Evolutionary conservation across 2,113 vertebrate genomes (phyloP).

Genomic region (Gulo gulo): DNA sequence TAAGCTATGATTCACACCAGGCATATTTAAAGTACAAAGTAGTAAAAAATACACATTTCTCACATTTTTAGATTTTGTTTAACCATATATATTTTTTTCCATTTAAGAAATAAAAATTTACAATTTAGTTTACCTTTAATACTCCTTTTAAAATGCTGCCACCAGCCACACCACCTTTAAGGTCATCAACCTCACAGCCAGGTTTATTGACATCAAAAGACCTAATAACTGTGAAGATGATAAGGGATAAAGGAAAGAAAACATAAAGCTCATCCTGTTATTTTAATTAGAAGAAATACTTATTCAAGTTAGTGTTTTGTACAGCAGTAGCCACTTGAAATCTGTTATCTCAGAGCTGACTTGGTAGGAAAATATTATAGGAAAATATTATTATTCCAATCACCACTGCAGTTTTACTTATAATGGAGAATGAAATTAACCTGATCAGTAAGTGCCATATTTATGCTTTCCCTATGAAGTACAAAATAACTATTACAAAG

Average conservation of each 20-base stretch:
- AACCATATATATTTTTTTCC: neutral
- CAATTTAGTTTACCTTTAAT: slow-evolving; percentile 85
- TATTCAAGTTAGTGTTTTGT: neutral
- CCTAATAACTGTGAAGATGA: slow-evolving; percentile 86
- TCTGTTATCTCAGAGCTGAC: neutral
- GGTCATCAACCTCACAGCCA: slow-evolving; percentile 93
- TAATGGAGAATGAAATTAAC: neutral
- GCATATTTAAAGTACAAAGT: neutral
- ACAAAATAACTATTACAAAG: neutral
- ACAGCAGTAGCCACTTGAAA: neutral
- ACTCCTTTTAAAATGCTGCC: slow-evolving; percentile 94
- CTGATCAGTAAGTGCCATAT: neutral
- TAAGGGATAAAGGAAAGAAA: slow-evolving; percentile 33
- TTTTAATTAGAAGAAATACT: neutral
- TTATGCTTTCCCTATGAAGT: neutral
- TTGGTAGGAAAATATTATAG: neutral
- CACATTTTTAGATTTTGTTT: neutral
- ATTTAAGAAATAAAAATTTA: slow-evolving; percentile 1
- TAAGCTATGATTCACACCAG: neutral
- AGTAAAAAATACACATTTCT: neutral
- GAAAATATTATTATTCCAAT: neutral
- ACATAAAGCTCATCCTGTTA: neutral
- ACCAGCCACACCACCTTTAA: slow-evolving; percentile 92
- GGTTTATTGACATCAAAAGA: slow-evolving; percentile 95
- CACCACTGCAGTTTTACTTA: neutral